These are phyloP conservation scores for Sinelater perroti DNA, from an alignment of 2,888 invertebrate genomes.

Conservation along the genomic window DNA sequence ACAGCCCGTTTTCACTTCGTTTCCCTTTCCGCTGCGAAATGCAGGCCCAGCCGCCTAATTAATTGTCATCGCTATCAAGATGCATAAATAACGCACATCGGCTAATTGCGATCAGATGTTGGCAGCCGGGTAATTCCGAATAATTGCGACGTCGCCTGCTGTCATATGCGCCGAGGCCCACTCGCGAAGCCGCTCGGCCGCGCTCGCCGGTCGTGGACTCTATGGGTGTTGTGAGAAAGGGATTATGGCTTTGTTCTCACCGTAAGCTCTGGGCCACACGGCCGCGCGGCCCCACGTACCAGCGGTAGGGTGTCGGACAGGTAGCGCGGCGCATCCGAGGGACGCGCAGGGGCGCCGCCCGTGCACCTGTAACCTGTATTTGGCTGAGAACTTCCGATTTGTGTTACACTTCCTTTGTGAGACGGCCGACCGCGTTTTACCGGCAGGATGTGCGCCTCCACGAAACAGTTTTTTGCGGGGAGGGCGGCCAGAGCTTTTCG, in stretches of 20 bases:
- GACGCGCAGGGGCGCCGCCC: slow-evolving; percentile 21
- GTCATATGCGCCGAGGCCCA: not conserved
- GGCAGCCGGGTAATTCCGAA: not conserved
- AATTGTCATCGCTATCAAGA: too few relatives aligned
- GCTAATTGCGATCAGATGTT: slow-evolving; percentile 9
- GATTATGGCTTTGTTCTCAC: slow-evolving; percentile 40
- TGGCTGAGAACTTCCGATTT: slow-evolving; percentile 39
- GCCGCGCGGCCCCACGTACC: slow-evolving; percentile 30
- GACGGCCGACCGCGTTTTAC: slow-evolving; percentile 5
- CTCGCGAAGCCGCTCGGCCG: slow-evolving; percentile 23
- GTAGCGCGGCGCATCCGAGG: slow-evolving; percentile 29
- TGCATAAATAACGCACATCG: too few relatives aligned
- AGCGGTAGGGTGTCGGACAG: slow-evolving; percentile 33
- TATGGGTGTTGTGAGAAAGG: slow-evolving; percentile 39
- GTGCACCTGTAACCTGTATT: slow-evolving; percentile 37
- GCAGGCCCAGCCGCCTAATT: too few relatives aligned
- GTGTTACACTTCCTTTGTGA: slow-evolving; percentile 35
- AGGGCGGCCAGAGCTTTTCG: too few relatives aligned
- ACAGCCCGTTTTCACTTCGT: too few relatives aligned
- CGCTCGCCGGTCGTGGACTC: slow-evolving; percentile 28
- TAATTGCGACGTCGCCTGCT: not conserved
- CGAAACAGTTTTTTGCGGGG: too few relatives aligned
- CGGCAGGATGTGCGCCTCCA: slow-evolving; percentile 9
- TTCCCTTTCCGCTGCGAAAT: too few relatives aligned
- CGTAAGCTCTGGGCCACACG: slow-evolving; percentile 32